A percentile compares a stretch with the other conserved stretches of the same genome.
Conservation (phyloP, 2,888 invertebrate genomes). For the Pollenia amentaria region DNA sequence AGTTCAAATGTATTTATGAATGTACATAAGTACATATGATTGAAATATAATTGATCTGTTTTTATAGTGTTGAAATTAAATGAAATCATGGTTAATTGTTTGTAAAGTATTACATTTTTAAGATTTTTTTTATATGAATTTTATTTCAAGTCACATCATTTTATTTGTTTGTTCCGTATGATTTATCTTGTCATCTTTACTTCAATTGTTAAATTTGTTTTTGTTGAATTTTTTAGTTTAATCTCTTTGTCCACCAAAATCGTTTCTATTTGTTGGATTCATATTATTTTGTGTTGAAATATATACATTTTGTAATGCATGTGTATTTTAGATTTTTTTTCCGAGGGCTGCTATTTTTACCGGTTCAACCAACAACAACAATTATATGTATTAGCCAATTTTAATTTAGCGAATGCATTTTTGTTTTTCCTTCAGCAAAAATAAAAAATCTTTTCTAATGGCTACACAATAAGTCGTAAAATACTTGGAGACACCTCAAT, state of each 20-base stretch:
- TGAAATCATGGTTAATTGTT: constrained; percentile 12
- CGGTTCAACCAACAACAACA: constrained; percentile 75
- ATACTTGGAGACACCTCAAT: constrained; percentile 75
- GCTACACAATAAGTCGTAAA: constrained; percentile 74
- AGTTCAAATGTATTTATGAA: neutral
- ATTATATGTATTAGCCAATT: constrained; percentile 70
- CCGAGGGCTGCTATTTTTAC: constrained; percentile 85
- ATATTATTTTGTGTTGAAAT: constrained; percentile 68
- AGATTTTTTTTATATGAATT: neutral
- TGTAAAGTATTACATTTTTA: constrained; percentile 4
- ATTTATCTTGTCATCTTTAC: constrained; percentile 27
- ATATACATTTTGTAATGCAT: constrained; percentile 74
- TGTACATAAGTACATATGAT: too few relatives aligned
- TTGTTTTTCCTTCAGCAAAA: constrained; percentile 71
- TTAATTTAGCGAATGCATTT: constrained; percentile 72
- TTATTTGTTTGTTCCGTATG: neutral
- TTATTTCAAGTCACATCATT: neutral
- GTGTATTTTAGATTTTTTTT: constrained; percentile 75
- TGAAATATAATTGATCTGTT: constrained; percentile 59
- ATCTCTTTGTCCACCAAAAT: constrained; percentile 66
- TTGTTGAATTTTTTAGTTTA: constrained; percentile 24
- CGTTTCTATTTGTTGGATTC: constrained; percentile 61
- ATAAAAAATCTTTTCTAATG: constrained; percentile 68
- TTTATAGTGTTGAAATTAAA: constrained; percentile 10
- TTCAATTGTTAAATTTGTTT: constrained; percentile 46